Base-by-base conservation (phyloP, 1,140 invertebrate species). In the Micrasema minimum region DNA sequence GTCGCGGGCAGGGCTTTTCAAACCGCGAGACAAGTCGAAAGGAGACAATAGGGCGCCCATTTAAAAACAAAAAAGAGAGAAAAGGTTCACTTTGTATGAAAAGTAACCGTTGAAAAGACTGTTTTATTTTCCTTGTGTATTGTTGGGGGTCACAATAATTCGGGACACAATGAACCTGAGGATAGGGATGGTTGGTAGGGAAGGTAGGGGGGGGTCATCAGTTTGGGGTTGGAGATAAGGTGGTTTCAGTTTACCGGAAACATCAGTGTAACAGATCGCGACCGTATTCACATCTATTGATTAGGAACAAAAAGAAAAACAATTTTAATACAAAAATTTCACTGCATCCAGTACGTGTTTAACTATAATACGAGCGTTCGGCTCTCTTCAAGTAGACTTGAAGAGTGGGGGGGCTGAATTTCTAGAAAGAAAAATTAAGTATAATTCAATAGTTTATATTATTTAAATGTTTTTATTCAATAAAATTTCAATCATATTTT, bases 11-110 rank as follows among this genome's bases (percentile, higher is more conserved):
- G 41, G 68, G 72, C 72, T 71, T 75, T 75, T 75, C 66, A 72
- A 67, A 69, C 66, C 73, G 53, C 31, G 70, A 75, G 73, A 75
- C 73, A 75, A 75, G n/a, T 75, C 73, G 69, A 72, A 72, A 75
- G 73, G 70, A 75, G 73, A 75, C 73, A 75, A 75, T 75, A 72
- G 69, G 73, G 67, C 69, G 73, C 73, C 73, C 68, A 75, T 75
- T 75, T 75, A 72, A 75, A 75, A 75, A 75, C 69, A 72, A 75
- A 75, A 75, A 69, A 74, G 66, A 74, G 67, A 74, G 72, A 74
- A 74, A 74, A 74, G 72, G 72, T 74, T 74, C 69, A 71, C 72
- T 74, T 74, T 74, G 71, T 71, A 71, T 69, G 70, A 74, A 74
- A 74, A 74, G 72, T 74, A 71, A 71, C 72, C 64, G 66, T 69